These are phyloP conservation scores for Escarpia spicata DNA, from an alignment of 2,888 invertebrate genomes.

Conservation along the genomic window DNA sequence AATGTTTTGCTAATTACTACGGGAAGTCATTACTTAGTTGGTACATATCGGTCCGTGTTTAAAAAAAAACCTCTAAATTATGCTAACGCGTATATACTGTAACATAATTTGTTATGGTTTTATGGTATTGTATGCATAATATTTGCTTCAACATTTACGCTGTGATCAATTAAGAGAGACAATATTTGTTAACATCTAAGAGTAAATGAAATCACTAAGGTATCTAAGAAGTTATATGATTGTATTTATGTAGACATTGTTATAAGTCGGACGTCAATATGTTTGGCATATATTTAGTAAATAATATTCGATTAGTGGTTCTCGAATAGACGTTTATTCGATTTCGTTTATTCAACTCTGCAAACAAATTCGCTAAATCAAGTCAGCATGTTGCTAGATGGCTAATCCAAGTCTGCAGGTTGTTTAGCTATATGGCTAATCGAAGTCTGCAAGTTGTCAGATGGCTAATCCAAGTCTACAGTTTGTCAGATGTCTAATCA, in stretches of 20 bases:
- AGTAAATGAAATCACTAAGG: not conserved
- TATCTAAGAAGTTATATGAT: too few species aligned
- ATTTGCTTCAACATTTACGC: not conserved
- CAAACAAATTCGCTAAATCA: too few species aligned
- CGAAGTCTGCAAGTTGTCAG: not conserved
- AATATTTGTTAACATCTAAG: not conserved
- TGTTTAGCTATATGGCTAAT: not conserved
- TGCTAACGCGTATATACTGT: not conserved
- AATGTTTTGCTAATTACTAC: not conserved
- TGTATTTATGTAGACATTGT: too few species aligned
- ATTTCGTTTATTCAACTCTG: not conserved
- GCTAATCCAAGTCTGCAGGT: not conserved
- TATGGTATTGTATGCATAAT: not conserved
- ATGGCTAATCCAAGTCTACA: not conserved
- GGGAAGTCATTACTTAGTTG: not conserved
- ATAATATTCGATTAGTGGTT: not conserved
- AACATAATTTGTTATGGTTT: not conserved
- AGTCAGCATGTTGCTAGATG: not conserved
- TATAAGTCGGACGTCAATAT: too few species aligned
- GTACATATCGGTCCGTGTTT: not conserved
- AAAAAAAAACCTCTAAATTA: not conserved
- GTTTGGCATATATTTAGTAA: not conserved
- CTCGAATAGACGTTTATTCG: not conserved
- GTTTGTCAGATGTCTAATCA: not conserved
- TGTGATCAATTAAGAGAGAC: constrained; percentile 6